Percentiles rank a stretch among this genome's conserved stretches.
Evolutionary conservation across 2,888 invertebrate genomes (phyloP).

Genomic region (Lepidonotus clava): DNA sequence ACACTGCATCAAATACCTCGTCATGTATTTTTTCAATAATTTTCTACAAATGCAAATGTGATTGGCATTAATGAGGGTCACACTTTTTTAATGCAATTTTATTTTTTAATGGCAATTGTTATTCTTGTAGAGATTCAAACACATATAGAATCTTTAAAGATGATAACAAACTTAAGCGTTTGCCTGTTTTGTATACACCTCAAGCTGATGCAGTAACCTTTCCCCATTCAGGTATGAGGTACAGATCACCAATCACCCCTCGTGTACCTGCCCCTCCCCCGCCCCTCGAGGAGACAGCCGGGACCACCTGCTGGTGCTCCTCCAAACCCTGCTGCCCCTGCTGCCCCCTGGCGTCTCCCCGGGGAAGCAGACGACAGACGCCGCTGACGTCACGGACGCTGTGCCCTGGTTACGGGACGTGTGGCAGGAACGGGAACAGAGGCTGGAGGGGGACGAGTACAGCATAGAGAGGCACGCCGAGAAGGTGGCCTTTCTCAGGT

Average conservation of each 20-base stretch:
- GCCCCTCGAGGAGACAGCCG: constrained; percentile 16
- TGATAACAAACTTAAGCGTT: no score
- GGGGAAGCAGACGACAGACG: not conserved
- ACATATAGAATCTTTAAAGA: no score
- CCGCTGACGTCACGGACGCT: not conserved
- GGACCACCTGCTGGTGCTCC: constrained; percentile 31
- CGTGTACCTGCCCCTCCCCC: not conserved
- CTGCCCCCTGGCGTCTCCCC: constrained; percentile 11
- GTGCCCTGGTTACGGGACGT: constrained; percentile 31
- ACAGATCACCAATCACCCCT: not conserved
- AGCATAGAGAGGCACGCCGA: not conserved
- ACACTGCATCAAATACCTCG: no score
- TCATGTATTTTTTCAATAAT: no score
- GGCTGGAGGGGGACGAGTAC: not conserved
- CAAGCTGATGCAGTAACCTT: no score
- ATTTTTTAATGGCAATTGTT: no score
- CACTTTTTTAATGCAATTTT: no score
- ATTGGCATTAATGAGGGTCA: no score
- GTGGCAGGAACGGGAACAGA: not conserved
- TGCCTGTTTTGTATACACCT: no score
- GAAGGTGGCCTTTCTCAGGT: constrained; percentile 31
- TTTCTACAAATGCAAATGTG: no score
- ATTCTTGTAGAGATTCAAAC: no score
- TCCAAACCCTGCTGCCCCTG: not conserved
- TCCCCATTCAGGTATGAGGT: not conserved